Percentiles rank a stretch among this genome's conserved stretches.
Conservation (phyloP, 2,888 invertebrate species). For the Polydrusus pterygomalis region DNA sequence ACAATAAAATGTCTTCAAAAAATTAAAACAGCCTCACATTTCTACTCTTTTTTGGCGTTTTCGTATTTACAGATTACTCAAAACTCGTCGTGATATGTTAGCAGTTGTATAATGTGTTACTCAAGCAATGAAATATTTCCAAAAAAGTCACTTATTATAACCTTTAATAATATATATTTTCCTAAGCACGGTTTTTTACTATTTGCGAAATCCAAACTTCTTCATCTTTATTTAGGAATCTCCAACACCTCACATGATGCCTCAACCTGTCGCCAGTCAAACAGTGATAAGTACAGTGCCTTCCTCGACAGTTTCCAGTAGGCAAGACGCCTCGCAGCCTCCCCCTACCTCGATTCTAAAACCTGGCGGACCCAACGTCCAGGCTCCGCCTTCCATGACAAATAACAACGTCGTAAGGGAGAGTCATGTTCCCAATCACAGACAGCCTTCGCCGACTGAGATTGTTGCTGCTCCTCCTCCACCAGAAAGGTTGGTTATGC, state of each 20-base stretch:
- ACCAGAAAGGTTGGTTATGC: conserved; percentile 79
- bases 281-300: conserved; percentile 67
- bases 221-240: conserved; percentile 64
- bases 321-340: conserved; percentile 62
- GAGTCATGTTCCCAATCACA: conserved; percentile 67
- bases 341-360: conserved; percentile 69
- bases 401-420: conserved; percentile 22
- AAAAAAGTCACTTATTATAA: no score
- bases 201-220: no score
- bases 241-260: conserved; percentile 66
- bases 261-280: conserved; percentile 69
- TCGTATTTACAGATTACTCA: no score
- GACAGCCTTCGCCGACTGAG: conserved; percentile 48
- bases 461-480: conserved; percentile 80
- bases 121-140: no score
- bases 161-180: no score
- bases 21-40: no score
- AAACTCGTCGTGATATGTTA: no score
- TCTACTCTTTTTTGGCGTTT: no score
- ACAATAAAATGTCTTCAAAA: no score
- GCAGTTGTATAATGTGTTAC: no score
- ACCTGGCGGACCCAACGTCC: conserved; percentile 69
- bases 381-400: conserved; percentile 5
- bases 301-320: conserved; percentile 66
- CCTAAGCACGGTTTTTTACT: no score